Evolutionary conservation across 1,140 invertebrate genomes (phyloP).

Genomic region (Liolophura sinensis): DNA sequence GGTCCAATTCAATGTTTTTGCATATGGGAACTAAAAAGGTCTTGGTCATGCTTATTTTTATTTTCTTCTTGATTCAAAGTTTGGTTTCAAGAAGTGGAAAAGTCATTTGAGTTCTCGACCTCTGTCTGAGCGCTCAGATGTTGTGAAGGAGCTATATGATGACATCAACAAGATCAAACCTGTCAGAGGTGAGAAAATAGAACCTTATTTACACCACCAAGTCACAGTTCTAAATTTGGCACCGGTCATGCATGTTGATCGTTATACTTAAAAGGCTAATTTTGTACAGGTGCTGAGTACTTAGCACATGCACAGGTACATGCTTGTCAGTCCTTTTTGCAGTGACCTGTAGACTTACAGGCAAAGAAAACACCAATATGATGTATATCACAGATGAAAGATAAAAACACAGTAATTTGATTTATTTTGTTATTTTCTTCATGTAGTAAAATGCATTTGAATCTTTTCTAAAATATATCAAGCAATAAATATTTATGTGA

Average conservation of each 20-base stretch:
- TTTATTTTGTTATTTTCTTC: too few relatives aligned
- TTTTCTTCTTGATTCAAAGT: conserved; percentile 28
- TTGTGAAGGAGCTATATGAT: conserved; percentile 48
- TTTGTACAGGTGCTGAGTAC: not conserved
- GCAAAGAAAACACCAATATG: not conserved
- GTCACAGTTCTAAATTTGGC: not conserved
- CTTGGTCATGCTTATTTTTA: not conserved
- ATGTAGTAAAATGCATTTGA: too few relatives aligned
- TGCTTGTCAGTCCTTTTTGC: not conserved
- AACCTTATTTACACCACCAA: not conserved
- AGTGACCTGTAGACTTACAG: conserved; percentile 1
- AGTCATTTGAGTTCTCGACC: conserved; percentile 51
- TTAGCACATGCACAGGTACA: not conserved
- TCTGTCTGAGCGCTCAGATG: conserved; percentile 40
- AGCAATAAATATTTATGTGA: too few relatives aligned
- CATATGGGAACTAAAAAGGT: not conserved
- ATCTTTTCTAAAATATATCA: too few relatives aligned
- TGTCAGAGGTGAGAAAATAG: conserved; percentile 26
- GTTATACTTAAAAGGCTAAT: not conserved
- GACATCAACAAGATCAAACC: conserved; percentile 37
- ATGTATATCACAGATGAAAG: too few relatives aligned
- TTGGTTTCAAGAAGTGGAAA: conserved; percentile 56
- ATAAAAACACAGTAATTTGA: too few relatives aligned
- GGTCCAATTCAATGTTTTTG: not conserved
- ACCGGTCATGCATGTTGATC: not conserved